Percentiles rank a stretch among this genome's conserved stretches.
These are phyloP conservation scores for Shinisaurus crocodilurus DNA, from an alignment of 2,113 vertebrate genomes.

Conservation along the genomic window DNA sequence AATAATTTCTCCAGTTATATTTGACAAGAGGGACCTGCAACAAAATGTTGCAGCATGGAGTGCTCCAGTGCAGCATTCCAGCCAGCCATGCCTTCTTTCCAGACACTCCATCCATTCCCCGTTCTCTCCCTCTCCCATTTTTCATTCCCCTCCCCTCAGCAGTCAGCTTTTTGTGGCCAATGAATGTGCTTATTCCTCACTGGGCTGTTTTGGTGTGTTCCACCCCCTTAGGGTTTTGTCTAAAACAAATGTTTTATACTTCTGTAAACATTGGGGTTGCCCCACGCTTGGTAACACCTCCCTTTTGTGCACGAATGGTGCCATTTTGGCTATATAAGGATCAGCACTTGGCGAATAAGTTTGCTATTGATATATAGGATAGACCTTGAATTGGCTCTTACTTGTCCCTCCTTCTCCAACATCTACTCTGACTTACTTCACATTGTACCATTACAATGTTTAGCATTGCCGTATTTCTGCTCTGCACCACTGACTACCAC, in stretches of 20 bases:
- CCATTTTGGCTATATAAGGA: background rate
- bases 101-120: background rate
- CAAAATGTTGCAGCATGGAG: background rate
- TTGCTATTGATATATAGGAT: too few relatives aligned
- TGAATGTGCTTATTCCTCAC: background rate
- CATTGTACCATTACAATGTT: background rate
- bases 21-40: background rate
- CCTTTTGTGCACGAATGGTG: background rate
- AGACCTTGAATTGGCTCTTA: too few relatives aligned
- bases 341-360: too few relatives aligned
- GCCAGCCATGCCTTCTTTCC: background rate
- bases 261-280: background rate
- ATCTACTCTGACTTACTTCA: background rate
- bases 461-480: background rate
- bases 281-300: background rate
- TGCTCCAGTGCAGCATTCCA: background rate
- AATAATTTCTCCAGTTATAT: conserved; percentile 42
- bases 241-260: background rate
- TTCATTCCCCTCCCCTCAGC: background rate
- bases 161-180: background rate
- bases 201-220: background rate
- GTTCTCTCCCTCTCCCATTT: background rate
- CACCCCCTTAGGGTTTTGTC: background rate
- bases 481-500: background rate
- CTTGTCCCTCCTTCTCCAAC: background rate